Evolutionary conservation across 2,113 vertebrate species (phyloP).

Genomic region (Polypterus bichir): DNA sequence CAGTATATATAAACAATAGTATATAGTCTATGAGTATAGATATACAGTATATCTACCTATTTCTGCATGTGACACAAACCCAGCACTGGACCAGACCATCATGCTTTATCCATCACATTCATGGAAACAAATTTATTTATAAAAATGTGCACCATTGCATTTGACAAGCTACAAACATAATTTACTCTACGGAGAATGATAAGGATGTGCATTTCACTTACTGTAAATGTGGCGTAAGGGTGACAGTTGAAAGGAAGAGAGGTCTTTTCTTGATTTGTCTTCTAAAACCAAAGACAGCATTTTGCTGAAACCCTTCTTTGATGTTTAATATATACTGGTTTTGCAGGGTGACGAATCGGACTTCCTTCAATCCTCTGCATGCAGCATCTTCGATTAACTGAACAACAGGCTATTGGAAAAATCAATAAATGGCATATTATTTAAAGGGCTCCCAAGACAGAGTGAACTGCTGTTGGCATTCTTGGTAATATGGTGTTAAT

Average conservation of each 20-base stretch:
- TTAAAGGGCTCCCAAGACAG: too few relatives aligned
- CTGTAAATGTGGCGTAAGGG: conserved; percentile 80
- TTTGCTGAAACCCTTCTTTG: conserved; percentile 83
- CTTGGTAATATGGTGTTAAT: too few relatives aligned
- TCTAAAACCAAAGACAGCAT: conserved; percentile 71
- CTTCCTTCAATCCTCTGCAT: conserved; percentile 79
- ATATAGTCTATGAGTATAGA: too few relatives aligned
- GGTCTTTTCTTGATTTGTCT: conserved; percentile 88
- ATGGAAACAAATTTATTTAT: too few relatives aligned
- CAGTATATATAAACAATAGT: too few relatives aligned
- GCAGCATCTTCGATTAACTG: conserved; percentile 85
- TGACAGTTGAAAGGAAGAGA: conserved; percentile 74
- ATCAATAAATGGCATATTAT: not conserved
- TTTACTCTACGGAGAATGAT: not conserved
- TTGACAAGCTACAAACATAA: too few relatives aligned
- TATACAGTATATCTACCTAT: too few relatives aligned
- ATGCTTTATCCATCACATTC: too few relatives aligned
- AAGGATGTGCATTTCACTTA: conserved; percentile 39
- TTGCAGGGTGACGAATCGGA: conserved; percentile 89
- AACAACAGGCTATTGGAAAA: conserved; percentile 65
- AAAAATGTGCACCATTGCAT: too few relatives aligned
- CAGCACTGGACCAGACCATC: too few relatives aligned
- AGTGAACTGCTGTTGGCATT: too few relatives aligned
- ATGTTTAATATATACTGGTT: conserved; percentile 93
- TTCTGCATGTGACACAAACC: too few relatives aligned